Base-by-base conservation (phyloP, 2,113 vertebrate species). In the Octodon degus region DNA sequence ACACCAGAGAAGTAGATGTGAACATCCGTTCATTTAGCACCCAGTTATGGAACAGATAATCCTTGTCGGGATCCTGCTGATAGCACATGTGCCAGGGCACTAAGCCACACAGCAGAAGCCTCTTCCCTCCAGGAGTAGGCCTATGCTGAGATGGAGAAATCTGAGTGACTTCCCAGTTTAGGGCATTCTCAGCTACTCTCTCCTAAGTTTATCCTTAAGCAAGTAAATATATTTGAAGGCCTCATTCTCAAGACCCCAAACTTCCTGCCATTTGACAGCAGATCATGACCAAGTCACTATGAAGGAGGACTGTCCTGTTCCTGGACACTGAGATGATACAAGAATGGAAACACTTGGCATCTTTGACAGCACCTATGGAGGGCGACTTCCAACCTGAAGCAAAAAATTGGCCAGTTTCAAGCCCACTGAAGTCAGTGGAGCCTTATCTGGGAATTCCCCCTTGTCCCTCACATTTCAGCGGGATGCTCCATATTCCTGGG, bases 361-460 rank as follows among this genome's bases (percentile, higher is more conserved):
- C 82, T 55, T 50, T 67, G 12, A 65, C 16, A 32, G n/a, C 27
- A 60, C 17, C 62, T 2, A 14, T 3, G 6, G 76, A 7, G 8
- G 22, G 30, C 5, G 27, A 72, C 43, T 43, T 60, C 65, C 63
- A 65, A n/a, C 14, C 34, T 17, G 76, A 90, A 95, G 90, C 53
- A 25, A 67, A 82, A 86, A 19, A 70, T 34, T 16, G 13, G 17
- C 22, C n/a, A 20, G 4, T 86, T 90, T 53, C 27, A 81, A 47
- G 80, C 5, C 32, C 76, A 84, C 0, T 14, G 25, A 86, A 30
- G 85, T 30, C 63, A 82, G 19, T 22, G 19, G 16, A n/a, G n/a
- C 7, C 32, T 32, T n/a, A 2, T 4, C 1, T 2, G 4, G 81
- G 7, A 5, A 70, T 5, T 6, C 27, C 8, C 13, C 12, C 34